phyloP scores from a whole-genome alignment of 2,888 invertebrate genomes.

The Morpho deidamia region DNA sequence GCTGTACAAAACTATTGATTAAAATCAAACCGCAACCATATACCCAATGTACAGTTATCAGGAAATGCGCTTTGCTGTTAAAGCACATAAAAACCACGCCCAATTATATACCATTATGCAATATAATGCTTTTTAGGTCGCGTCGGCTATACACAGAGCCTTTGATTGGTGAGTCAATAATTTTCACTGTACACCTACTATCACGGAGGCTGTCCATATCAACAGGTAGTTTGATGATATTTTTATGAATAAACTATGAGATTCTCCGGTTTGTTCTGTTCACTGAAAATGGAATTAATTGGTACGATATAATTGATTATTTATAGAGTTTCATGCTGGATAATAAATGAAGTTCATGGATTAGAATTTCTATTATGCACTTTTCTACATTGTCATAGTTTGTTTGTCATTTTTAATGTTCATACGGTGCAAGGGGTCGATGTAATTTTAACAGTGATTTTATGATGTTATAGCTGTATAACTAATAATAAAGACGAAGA shows the following conservation, averaged over 20 bases:
- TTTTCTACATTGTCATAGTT: too few species aligned
- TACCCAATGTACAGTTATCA: not conserved
- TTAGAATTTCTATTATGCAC: too few species aligned
- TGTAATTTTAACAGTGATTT: too few species aligned
- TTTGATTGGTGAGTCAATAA: conserved; percentile 31
- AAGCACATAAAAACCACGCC: conserved; percentile 24
- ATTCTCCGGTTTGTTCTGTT: not conserved
- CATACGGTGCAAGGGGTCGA: too few species aligned
- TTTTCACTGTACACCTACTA: conserved; percentile 29
- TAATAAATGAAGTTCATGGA: too few species aligned
- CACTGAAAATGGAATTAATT: too few species aligned
- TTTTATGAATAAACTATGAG: conserved; percentile 24
- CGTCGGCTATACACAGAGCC: conserved; percentile 23
- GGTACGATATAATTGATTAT: too few species aligned
- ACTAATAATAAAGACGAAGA: too few species aligned
- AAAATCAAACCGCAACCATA: not conserved
- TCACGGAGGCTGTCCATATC: conserved; percentile 29
- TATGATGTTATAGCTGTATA: too few species aligned
- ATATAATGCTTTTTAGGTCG: conserved; percentile 26
- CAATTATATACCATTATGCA: conserved; percentile 24
- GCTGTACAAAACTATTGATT: conserved; percentile 7
- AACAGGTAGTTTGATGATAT: conserved; percentile 30
- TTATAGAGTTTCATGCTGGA: too few species aligned
- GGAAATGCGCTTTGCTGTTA: conserved; percentile 2
- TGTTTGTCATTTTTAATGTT: too few species aligned